Evolutionary conservation across 1,140 invertebrate genomes (phyloP).

Genomic region (Chlorops oryzae): DNA sequence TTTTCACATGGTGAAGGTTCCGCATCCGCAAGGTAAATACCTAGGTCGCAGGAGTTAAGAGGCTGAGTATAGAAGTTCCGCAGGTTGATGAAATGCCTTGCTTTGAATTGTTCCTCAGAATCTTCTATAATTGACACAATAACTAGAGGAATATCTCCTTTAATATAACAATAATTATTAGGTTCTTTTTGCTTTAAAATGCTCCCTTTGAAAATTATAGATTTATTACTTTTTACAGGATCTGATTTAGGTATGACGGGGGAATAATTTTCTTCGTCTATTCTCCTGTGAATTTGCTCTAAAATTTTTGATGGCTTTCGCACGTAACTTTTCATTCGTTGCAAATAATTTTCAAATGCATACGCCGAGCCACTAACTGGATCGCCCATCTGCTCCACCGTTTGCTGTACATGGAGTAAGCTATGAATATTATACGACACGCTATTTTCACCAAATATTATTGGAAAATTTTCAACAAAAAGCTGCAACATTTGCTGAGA

Average conservation of each 20-base stretch:
- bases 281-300: constrained; percentile 8
- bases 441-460: constrained; percentile 11
- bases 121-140: no score
- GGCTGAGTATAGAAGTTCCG: no score
- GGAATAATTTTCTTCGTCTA: constrained; percentile 1
- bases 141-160: constrained; percentile 1
- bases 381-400: not conserved
- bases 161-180: not conserved
- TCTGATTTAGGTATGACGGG: no score
- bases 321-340: constrained; percentile 12
- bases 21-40: no score
- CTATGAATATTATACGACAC: constrained; percentile 8
- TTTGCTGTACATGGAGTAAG: constrained; percentile 10
- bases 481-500: constrained; percentile 3
- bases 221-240: no score
- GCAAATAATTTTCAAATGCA: constrained; percentile 15
- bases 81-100: no score
- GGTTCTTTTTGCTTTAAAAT: not conserved
- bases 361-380: constrained; percentile 1
- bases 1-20: no score
- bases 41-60: no score
- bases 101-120: no score
- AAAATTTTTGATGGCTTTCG: constrained; percentile 9
- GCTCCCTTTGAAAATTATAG: not conserved
- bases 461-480: constrained; percentile 13